These are phyloP conservation scores for Cirrhinus mrigala DNA, from an alignment of 2,797 vertebrate species.

Conservation along the genomic window DNA sequence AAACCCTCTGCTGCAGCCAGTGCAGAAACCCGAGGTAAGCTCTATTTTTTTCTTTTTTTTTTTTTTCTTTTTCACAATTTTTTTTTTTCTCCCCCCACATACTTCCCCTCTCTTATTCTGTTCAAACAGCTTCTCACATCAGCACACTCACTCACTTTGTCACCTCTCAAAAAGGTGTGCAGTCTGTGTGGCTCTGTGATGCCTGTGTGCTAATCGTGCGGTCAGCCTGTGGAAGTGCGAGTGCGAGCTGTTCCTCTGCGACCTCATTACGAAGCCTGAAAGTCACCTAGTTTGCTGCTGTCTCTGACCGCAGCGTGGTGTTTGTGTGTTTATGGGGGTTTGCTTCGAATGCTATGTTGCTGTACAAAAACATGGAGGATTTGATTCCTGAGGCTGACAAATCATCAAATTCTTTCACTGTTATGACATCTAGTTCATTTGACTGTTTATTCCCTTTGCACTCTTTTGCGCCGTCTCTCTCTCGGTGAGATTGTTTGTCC, in stretches of 20 bases:
- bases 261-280: conserved; percentile 23
- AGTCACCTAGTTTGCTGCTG: conserved; percentile 8
- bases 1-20: conserved; percentile 73
- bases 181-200: background rate
- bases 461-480: background rate
- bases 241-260: background rate
- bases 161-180: conserved; percentile 7
- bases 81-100: background rate
- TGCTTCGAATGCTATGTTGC: background rate
- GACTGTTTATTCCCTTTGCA: background rate
- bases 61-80: too few relatives aligned
- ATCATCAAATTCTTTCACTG: background rate
- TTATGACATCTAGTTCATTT: conserved; percentile 47
- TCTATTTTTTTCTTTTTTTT: background rate
- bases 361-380: background rate
- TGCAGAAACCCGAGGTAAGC: conserved; percentile 56
- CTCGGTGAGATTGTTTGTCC: conserved; percentile 10
- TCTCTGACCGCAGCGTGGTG: background rate
- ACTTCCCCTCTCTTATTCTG: background rate
- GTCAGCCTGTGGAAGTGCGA: background rate
- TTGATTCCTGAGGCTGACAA: background rate
- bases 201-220: conserved; percentile 1
- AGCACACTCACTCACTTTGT: background rate
- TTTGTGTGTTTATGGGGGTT: background rate
- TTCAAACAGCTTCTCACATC: conserved; percentile 3